Conservation (phyloP, 2,113 vertebrate genomes). For the Nicator chloris region DNA sequence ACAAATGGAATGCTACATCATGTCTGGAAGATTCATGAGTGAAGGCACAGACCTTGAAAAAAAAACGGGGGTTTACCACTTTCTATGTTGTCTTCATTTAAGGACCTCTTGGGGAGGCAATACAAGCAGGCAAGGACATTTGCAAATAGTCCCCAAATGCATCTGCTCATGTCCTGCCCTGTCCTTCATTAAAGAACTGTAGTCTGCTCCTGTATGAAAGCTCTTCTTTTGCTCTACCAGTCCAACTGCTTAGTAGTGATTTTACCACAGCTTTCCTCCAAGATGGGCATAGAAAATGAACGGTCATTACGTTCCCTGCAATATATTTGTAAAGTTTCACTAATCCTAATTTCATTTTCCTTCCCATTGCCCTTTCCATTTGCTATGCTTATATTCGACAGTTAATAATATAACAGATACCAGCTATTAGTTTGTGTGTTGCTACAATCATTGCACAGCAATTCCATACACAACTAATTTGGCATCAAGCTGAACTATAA, state of each 20-base stretch:
- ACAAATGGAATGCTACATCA: not conserved
- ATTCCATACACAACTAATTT: not conserved
- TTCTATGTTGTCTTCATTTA: not conserved
- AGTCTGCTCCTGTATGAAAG: not conserved
- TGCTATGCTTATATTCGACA: not conserved
- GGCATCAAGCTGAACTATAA: not conserved
- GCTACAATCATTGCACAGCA: not conserved
- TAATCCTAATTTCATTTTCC: not conserved
- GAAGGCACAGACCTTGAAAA: not conserved
- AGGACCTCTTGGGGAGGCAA: not conserved
- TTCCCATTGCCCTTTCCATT: not conserved
- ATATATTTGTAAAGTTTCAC: not conserved
- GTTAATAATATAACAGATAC: not conserved
- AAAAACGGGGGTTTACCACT: rapidly evolving
- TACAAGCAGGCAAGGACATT: not conserved
- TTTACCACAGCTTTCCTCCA: not conserved
- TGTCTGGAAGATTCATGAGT: not conserved
- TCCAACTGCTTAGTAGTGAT: not conserved
- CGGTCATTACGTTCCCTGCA: not conserved
- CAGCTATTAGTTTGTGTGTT: not conserved
- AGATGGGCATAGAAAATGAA: not conserved
- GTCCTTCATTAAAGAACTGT: not conserved
- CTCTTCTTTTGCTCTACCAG: not conserved
- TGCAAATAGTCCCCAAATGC: not conserved
- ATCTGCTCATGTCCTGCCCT: not conserved